Conservation (phyloP, 2,113 vertebrate species). For the Calyptomena viridis region DNA sequence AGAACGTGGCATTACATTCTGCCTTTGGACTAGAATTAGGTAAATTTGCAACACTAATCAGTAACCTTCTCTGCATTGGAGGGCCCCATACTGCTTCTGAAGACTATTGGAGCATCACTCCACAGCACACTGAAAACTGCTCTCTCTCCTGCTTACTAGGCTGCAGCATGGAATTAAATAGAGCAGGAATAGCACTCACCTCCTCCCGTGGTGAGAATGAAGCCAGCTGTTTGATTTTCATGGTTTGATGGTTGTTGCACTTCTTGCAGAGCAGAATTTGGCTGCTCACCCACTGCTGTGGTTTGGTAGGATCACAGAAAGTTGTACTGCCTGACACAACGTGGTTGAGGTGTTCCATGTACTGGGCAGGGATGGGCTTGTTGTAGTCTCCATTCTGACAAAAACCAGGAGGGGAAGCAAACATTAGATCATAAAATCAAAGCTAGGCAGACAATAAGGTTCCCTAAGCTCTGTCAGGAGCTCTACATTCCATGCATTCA, state of each 20-base stretch:
- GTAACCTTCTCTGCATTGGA: background rate
- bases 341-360: conserved; percentile 94
- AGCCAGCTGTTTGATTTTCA: conserved; percentile 92
- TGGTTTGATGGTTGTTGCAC: conserved; percentile 91
- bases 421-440: background rate
- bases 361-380: conserved; percentile 96
- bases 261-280: conserved; percentile 91
- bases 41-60: background rate
- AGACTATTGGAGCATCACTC: background rate
- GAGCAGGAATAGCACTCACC: conserved; percentile 64
- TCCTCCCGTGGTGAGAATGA: conserved; percentile 91
- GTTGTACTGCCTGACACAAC: conserved; percentile 78
- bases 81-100: background rate
- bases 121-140: background rate
- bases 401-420: background rate
- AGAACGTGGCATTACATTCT: background rate
- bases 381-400: conserved; percentile 97
- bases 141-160: background rate
- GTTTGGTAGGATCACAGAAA: conserved; percentile 69
- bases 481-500: background rate
- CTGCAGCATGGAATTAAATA: background rate
- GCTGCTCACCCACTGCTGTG: conserved; percentile 93
- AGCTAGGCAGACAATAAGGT: background rate
- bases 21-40: background rate
- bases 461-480: background rate